Evolutionary conservation across 2,113 vertebrate genomes (phyloP).

Genomic region (Clinocottus analis): DNA sequence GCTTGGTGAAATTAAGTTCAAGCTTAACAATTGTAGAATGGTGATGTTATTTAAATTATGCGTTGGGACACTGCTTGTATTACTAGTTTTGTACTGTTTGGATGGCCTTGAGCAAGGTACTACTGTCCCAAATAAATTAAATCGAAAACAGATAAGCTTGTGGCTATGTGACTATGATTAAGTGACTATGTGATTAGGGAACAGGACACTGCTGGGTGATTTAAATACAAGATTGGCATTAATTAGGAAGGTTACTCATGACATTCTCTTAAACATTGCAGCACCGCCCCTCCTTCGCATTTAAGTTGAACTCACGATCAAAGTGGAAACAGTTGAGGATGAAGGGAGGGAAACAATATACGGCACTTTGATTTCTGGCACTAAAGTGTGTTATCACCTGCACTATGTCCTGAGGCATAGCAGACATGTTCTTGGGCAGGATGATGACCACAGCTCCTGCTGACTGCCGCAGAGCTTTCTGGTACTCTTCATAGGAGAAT

Average conservation of each 20-base stretch:
- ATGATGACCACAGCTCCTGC: constrained; percentile 97
- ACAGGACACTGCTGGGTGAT: background rate
- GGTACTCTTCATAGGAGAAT: constrained; percentile 96
- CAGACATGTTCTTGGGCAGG: constrained; percentile 92
- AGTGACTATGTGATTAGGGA: background rate
- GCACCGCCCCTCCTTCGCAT: background rate
- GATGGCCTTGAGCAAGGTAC: background rate
- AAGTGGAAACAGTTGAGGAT: background rate
- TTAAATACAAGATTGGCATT: background rate
- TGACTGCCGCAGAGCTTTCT: constrained; percentile 95
- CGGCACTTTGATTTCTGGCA: background rate
- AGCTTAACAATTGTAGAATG: background rate
- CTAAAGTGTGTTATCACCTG: constrained; percentile 78
- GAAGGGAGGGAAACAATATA: background rate
- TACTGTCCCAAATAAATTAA: background rate
- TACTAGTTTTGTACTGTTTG: background rate
- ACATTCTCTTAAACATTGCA: background rate
- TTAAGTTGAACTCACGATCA: background rate
- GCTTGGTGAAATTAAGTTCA: background rate
- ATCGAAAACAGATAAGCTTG: background rate
- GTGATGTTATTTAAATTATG: background rate
- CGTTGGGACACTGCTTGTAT: background rate
- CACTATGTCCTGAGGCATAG: constrained; percentile 94
- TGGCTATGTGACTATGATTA: no score
- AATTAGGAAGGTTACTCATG: background rate